Evolutionary conservation across 23 tunicate species (phyloP), one percentile per base, ranked within the genome.

Genomic region (Corella eumyota): DNA sequence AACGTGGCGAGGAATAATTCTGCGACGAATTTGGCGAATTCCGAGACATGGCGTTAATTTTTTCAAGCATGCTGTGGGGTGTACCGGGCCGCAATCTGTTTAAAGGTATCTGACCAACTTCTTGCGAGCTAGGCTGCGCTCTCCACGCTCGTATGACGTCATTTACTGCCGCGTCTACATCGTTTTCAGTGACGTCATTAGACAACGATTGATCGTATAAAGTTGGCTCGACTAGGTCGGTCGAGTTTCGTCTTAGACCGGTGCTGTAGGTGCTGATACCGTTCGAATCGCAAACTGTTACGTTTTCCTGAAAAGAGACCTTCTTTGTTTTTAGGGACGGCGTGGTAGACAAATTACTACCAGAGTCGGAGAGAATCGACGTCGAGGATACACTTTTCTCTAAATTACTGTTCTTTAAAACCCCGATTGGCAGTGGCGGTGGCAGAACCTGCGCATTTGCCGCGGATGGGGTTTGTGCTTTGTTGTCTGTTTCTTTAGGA

Each of bases 301-400:
- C 88, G 66, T 79, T 68, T 38, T 70, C 68, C 45, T 75, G 94
- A 45, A 84, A 84, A 7, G 94, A 84, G 23, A 84, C 94, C 38
- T 75, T 75, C 63, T 84, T 84, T 29, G 68, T 60, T 36, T 49
- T 55, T 5, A 64, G 52, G 22, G 94, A 68, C 1, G 68, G 54
- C 13, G 79, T 65, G 19, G 51, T 38, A 45, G 73, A 70, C 51
- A 65, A 32, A 56, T 80, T 80, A 58, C 90, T 80, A 6, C 67
- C 73, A 45, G 83, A 75, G 66, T 75, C 83, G 35, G 94, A 77
- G 34, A 72, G 50, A 19, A 75, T 68, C 57, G 94, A 84, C 22
- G 61, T 60, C 32, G 79, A 69, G 4, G 90, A 80, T 7, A 50
- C 49, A 40, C 78, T 80, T 32, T 80, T 80, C 47, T 71, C 79